Base-by-base conservation (phyloP, 2,797 vertebrate species). In the Acanthurus lineatus region DNA sequence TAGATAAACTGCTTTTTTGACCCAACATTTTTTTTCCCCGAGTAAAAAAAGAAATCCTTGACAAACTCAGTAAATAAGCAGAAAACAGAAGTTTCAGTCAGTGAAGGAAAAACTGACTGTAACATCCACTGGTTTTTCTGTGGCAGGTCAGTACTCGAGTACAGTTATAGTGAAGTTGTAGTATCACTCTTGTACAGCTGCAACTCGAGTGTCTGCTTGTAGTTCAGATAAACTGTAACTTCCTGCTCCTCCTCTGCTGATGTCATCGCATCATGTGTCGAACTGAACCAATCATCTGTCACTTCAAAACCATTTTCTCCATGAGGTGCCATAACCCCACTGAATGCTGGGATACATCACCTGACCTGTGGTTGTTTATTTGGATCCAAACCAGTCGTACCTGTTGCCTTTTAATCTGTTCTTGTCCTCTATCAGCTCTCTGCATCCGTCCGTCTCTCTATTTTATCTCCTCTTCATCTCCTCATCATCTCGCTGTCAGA, bases 391-490 rank as follows among this genome's bases (percentile, higher is more conserved):
- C 87, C 69, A 78, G 89, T 86, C 25, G 3, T 75, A 86, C 89
- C 87, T 88, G 90, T 88, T 91, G 67, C 83, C 56, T 77, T 89
- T 89, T 81, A 82, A 83, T 85, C 85, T 86, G 40, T 76, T 49
- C 61, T 64, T 28, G 3, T 73, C 69, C 63, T 75, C 48, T 69
- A 77, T 85, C 85, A 58, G 17, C 10, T 48, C 65, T 75, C 52
- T 70, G 32, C 69, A 75, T 87, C 76, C 1, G 11, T 56, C 77
- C 67, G 15, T 83, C 70, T 76, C 84, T 76, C 19, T 52, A n/a
- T 64, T 62, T 81, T 73, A 83, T 85, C 86, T 56, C 6, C 25
- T 71, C 44, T 60, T 53, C 54, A 45, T 66, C 66, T 70, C 67
- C 16, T 72, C 81, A 42, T 81, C 78, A n/a, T 68, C 77, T 61